Percentiles rank a stretch among this genome's conserved stretches.
These are phyloP conservation scores for Salarias fasciatus DNA, from an alignment of 2,797 vertebrate genomes.

Conservation along the genomic window DNA sequence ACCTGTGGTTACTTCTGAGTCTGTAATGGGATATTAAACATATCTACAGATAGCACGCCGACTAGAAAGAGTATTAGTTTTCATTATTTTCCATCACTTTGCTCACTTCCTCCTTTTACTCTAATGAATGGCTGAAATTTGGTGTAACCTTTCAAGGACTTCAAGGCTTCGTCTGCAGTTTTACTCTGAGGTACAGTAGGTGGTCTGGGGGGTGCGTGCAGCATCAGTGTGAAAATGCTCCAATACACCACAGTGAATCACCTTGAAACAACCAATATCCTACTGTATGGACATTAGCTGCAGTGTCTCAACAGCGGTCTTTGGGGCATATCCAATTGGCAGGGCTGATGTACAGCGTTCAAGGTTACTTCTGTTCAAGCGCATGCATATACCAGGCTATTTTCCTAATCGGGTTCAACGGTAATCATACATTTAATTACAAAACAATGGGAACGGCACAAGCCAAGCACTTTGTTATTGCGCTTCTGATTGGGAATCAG, in stretches of 20 bases:
- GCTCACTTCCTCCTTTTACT: constrained; percentile 43
- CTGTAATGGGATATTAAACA: constrained; percentile 85
- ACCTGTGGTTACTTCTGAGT: constrained; percentile 78
- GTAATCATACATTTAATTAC: constrained; percentile 80
- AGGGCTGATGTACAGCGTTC: constrained; percentile 67
- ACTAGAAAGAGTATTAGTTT: constrained; percentile 80
- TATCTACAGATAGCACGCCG: constrained; percentile 75
- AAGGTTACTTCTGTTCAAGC: constrained; percentile 77
- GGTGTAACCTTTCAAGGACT: constrained; percentile 79
- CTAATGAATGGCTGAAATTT: constrained; percentile 80
- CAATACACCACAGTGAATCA: constrained; percentile 49
- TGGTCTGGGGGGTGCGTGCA: constrained; percentile 40
- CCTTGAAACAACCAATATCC: constrained; percentile 68
- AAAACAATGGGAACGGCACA: constrained; percentile 53
- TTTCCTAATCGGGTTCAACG: constrained; percentile 67
- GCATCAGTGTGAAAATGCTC: constrained; percentile 29
- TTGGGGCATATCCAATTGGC: constrained; percentile 74
- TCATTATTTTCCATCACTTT: constrained; percentile 78
- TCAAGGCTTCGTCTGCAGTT: constrained; percentile 52
- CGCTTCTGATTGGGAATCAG: constrained; percentile 81
- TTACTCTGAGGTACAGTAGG: constrained; percentile 54
- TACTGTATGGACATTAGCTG: constrained; percentile 44
- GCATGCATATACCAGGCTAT: constrained; percentile 58
- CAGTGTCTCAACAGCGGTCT: constrained; percentile 65
- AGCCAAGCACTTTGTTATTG: constrained; percentile 60